Conservation (phyloP, 2,113 vertebrate genomes). For the Nibea albiflora region DNA sequence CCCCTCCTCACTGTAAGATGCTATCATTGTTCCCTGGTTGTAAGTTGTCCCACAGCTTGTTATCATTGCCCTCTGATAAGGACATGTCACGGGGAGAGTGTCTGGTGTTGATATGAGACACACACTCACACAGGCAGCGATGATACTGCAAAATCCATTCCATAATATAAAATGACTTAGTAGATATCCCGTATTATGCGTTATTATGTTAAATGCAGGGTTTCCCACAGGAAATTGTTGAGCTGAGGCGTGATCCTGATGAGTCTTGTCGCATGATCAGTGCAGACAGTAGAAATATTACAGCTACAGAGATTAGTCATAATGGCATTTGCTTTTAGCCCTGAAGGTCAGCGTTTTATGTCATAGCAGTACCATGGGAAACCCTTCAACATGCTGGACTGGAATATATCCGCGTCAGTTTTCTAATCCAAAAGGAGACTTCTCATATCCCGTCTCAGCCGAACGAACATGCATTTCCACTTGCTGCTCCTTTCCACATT, state of each 20-base stretch:
- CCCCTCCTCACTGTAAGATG: constrained; percentile 39
- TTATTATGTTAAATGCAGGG: constrained; percentile 10
- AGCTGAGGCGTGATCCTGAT: not conserved
- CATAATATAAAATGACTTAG: not conserved
- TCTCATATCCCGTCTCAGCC: not conserved
- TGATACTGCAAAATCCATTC: not conserved
- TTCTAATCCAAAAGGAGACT: not conserved
- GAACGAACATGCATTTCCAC: not conserved
- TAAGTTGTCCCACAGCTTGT: constrained; percentile 62
- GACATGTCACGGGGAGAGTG: constrained; percentile 49
- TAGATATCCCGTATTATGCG: not conserved
- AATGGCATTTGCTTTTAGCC: not conserved
- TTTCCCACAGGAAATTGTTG: not conserved
- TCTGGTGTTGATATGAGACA: constrained; percentile 42
- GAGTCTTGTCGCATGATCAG: not conserved
- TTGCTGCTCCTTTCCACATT: not conserved
- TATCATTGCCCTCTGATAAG: constrained; percentile 74
- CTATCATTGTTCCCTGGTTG: constrained; percentile 50
- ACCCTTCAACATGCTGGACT: not conserved
- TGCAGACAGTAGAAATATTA: constrained; percentile 1
- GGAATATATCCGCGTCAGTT: not conserved
- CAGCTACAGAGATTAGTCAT: not conserved
- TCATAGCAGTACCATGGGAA: not conserved
- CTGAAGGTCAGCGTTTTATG: not conserved
- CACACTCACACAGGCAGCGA: constrained; percentile 2